phyloP scores from a whole-genome alignment of 2,888 invertebrate genomes.

The Xestia c-nigrum region DNA sequence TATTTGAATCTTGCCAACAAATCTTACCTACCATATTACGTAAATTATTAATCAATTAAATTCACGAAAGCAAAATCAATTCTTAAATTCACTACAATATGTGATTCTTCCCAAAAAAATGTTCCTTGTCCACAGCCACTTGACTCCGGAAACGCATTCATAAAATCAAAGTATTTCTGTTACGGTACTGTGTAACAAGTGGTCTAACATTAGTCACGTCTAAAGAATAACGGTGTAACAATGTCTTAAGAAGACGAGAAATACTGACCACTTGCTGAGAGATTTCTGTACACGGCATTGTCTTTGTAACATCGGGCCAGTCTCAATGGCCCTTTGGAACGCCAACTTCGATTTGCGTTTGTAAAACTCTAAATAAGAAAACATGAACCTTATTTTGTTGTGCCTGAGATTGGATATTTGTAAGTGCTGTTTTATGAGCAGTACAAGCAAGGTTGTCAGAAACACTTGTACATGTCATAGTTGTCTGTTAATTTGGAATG shows the following conservation, averaged over 20 bases:
- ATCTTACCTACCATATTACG: not conserved
- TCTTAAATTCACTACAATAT: not conserved
- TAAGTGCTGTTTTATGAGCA: not conserved
- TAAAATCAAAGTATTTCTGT: slow-evolving; percentile 58
- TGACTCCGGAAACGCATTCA: slow-evolving; percentile 60
- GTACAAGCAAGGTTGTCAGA: slow-evolving; percentile 71
- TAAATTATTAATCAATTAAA: not conserved
- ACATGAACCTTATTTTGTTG: slow-evolving; percentile 63
- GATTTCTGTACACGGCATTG: slow-evolving; percentile 85
- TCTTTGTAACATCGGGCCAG: slow-evolving; percentile 82
- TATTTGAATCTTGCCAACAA: not conserved
- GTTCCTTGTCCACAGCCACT: slow-evolving; percentile 29
- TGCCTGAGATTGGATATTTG: slow-evolving; percentile 58
- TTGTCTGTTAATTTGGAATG: slow-evolving; percentile 88
- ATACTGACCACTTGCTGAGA: slow-evolving; percentile 86
- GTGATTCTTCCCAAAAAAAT: not conserved
- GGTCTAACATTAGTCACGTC: slow-evolving; percentile 74
- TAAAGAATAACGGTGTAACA: slow-evolving; percentile 76
- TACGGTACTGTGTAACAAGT: slow-evolving; percentile 65
- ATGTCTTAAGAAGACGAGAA: slow-evolving; percentile 76
- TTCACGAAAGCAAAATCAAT: not conserved
- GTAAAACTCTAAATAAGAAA: slow-evolving; percentile 33
- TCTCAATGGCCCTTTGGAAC: slow-evolving; percentile 79
- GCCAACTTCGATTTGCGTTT: slow-evolving; percentile 66
- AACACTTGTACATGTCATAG: slow-evolving; percentile 89